phyloP scores from a whole-genome alignment of 1,140 invertebrate species.

The Orchesella cincta region DNA sequence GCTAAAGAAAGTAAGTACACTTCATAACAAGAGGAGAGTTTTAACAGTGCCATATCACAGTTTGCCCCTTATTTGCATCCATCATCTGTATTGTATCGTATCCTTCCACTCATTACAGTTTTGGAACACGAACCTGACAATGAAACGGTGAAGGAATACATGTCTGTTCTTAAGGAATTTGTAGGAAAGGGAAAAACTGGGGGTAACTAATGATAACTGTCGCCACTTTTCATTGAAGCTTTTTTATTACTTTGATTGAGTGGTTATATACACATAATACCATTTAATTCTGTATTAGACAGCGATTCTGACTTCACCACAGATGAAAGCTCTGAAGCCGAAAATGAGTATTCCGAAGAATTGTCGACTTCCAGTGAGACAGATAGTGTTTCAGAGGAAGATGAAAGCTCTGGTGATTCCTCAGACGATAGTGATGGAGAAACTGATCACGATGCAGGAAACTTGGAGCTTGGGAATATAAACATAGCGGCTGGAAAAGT shows the following conservation, averaged over 20 bases:
- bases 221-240: background rate
- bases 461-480: too few relatives aligned
- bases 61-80: background rate
- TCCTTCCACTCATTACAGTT: background rate
- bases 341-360: background rate
- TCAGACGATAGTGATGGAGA: too few relatives aligned
- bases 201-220: background rate
- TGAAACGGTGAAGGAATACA: constrained; percentile 3
- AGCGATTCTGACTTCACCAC: constrained; percentile 1
- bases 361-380: background rate
- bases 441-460: too few relatives aligned
- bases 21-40: background rate
- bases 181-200: background rate
- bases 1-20: constrained; percentile 39
- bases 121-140: background rate
- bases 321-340: background rate
- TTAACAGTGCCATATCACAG: too few relatives aligned
- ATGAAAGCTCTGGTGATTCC: background rate
- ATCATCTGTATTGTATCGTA: background rate
- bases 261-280: background rate
- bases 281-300: too few relatives aligned
- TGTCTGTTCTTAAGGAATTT: background rate
- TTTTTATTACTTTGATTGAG: background rate
- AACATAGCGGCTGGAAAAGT: too few relatives aligned
- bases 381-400: constrained; percentile 6